Evolutionary conservation across 2,888 invertebrate species (phyloP).

Genomic region (Neoscelio sp.): DNA sequence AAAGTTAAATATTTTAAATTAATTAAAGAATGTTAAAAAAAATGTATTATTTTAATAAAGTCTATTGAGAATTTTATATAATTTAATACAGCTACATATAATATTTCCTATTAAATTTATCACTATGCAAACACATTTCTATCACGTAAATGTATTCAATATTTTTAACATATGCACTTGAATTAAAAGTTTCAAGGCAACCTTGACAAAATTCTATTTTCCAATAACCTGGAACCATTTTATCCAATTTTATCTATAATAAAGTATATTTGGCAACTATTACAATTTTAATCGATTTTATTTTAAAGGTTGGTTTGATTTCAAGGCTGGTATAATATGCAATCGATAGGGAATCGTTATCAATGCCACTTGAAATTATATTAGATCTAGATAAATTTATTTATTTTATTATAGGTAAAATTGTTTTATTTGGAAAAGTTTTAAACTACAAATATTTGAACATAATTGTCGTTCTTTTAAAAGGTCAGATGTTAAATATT

Average conservation of each 20-base stretch:
- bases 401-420: slow-evolving; percentile 41
- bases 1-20: too few relatives aligned
- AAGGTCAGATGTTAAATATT: too few relatives aligned
- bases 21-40: too few relatives aligned
- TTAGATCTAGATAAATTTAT: slow-evolving; percentile 51
- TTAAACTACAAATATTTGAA: slow-evolving; percentile 16
- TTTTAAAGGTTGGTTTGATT: slow-evolving; percentile 59
- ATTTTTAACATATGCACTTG: slow-evolving; percentile 46
- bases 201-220: slow-evolving; percentile 47
- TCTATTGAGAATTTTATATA: too few relatives aligned
- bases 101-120: too few relatives aligned
- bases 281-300: slow-evolving; percentile 32
- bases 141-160: slow-evolving; percentile 16
- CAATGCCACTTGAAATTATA: slow-evolving; percentile 60
- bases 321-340: slow-evolving; percentile 59
- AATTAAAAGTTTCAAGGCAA: slow-evolving; percentile 4
- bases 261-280: slow-evolving; percentile 50
- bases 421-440: slow-evolving; percentile 8
- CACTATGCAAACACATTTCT: slow-evolving; percentile 40
- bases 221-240: slow-evolving; percentile 13
- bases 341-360: slow-evolving; percentile 51
- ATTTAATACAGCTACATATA: too few relatives aligned
- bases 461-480: too few relatives aligned
- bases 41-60: too few relatives aligned
- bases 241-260: slow-evolving; percentile 33